These are phyloP conservation scores for Monodelphis domestica DNA, from an alignment of 2,797 vertebrate genomes.

Conservation along the genomic window DNA sequence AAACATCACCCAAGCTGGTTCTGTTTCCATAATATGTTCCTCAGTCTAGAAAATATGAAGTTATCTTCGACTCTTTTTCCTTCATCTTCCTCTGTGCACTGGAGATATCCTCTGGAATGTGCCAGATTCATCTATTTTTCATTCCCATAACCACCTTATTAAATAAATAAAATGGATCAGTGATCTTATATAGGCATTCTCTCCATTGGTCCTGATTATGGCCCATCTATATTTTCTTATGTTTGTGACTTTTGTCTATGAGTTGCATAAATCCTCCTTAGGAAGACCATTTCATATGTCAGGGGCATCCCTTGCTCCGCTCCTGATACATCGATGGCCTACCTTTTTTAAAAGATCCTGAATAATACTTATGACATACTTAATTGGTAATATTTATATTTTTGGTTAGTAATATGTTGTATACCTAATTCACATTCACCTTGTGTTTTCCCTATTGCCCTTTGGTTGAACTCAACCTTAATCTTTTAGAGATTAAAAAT, in stretches of 20 bases:
- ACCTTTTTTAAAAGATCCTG: background rate
- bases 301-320: background rate
- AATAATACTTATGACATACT: background rate
- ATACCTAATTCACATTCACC: background rate
- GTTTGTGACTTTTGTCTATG: background rate
- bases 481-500: background rate
- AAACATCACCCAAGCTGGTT: background rate
- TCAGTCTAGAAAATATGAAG: background rate
- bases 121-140: background rate
- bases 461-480: background rate
- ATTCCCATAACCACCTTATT: background rate
- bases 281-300: background rate
- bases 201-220: background rate
- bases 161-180: background rate
- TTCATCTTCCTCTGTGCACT: background rate
- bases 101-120: background rate
- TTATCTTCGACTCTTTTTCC: background rate
- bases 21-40: background rate
- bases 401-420: background rate
- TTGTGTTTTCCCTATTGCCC: background rate
- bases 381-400: background rate
- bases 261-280: background rate
- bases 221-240: background rate
- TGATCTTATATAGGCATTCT: background rate
- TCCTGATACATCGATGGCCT: background rate